A percentile compares a stretch with the other conserved stretches of the same genome.
Evolutionary conservation across 2,113 vertebrate genomes (phyloP).

Genomic region (Chelonoidis abingdonii): DNA sequence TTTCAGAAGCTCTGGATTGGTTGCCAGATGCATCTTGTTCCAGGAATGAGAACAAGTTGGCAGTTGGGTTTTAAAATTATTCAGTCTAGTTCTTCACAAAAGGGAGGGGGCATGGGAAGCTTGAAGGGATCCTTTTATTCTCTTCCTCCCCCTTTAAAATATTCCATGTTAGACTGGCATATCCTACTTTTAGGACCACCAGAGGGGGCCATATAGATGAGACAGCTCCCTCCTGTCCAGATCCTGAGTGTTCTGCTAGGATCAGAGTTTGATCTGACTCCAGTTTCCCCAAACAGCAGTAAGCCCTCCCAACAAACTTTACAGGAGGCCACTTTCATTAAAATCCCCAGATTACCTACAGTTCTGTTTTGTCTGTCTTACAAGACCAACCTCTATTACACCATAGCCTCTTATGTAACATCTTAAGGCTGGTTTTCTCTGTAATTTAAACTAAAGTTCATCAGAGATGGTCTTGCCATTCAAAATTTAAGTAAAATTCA

Average conservation of each 20-base stretch:
- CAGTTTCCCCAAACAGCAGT: background rate
- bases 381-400: background rate
- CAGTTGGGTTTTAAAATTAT: background rate
- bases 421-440: background rate
- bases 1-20: background rate
- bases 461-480: too few species aligned
- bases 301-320: background rate
- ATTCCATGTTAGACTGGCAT: too few species aligned
- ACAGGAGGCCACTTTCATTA: background rate
- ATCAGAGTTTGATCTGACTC: background rate
- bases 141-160: background rate
- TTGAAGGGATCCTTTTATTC: background rate
- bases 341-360: background rate
- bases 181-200: background rate
- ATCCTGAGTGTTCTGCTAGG: background rate
- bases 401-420: background rate
- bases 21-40: background rate
- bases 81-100: rapidly evolving
- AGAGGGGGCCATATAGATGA: too few species aligned
- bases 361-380: background rate
- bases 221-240: background rate
- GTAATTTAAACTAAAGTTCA: background rate
- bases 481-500: too few species aligned
- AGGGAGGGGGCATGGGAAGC: too few species aligned
- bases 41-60: background rate